Evolutionary conservation across 53 echinoderm and acorn worm species (phyloP).

Genomic region (Holothuria leucospilota): DNA sequence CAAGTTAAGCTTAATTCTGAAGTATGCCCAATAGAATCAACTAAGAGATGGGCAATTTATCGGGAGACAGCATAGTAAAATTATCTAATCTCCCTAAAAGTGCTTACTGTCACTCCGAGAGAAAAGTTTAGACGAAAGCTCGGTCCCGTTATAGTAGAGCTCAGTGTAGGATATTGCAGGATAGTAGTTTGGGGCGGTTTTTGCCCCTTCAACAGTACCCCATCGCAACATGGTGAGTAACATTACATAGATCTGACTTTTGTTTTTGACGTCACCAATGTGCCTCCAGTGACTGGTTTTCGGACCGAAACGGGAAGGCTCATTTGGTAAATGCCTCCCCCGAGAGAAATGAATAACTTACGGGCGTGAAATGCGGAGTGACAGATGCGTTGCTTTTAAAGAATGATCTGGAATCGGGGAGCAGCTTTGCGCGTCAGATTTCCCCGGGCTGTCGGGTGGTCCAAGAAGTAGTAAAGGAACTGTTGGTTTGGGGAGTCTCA

Average conservation of each 20-base stretch:
- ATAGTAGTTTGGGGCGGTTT: neutral
- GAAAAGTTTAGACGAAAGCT: too few relatives aligned
- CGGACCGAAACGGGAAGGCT: neutral
- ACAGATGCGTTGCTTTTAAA: slow-evolving; percentile 23
- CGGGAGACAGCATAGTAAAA: too few relatives aligned
- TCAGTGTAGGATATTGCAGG: neutral
- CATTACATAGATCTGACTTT: neutral
- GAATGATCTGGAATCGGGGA: neutral
- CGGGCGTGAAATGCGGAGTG: slow-evolving; percentile 29
- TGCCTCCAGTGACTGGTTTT: neutral
- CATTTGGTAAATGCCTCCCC: neutral
- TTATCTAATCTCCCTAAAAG: too few relatives aligned
- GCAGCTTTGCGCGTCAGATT: neutral
- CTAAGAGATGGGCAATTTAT: too few relatives aligned
- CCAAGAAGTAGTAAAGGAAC: too few relatives aligned
- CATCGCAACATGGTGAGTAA: neutral
- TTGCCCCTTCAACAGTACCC: neutral
- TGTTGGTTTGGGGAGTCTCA: too few relatives aligned
- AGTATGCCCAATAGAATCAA: too few relatives aligned
- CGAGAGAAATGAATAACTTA: neutral
- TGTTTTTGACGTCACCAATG: too few relatives aligned
- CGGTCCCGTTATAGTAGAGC: too few relatives aligned
- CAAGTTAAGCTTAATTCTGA: too few relatives aligned
- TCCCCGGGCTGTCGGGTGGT: neutral
- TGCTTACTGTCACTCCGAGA: too few relatives aligned